Evolutionary conservation across 2,113 vertebrate genomes (phyloP), one percentile per base, ranked within the genome.

Genomic region (Morone saxatilis): DNA sequence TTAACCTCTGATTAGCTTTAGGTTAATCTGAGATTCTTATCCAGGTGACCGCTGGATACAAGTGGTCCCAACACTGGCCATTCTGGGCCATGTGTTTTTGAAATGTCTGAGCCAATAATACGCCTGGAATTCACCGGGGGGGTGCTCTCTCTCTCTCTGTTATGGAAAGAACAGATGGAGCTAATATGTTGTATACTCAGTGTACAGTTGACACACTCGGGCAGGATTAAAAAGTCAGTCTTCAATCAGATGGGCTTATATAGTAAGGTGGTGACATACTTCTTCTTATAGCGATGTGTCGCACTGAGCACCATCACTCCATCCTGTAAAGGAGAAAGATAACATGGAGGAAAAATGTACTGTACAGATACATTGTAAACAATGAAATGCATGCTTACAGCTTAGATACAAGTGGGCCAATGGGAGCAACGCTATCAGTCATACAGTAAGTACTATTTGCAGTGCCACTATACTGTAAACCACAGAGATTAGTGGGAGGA

Each of bases 251-350:
- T 96, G 48, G 95, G 95, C 75, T 96, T 96, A 66, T 96, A 96
- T 3, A 96, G 89, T 10, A 99, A 94, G 0, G 98, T 99, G 79
- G 98, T 99, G 88, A 99, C 98, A 0, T 99, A 99, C 85, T 99
- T 99, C 96, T 99, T 99, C 96, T 99, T 99, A 93, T 98, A 99
- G 82, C 98, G 97, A 79, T 99, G 98, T 0, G 98, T 99, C 4
- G 97, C 98, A 22, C 98, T 99, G 59, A 99, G 97, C 75, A 99
- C 98, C 98, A 99, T 99, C 80, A 99, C 97, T 0, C 98, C 97
- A 2, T 99, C 98, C 98, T 99, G 94, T 63, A 20, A 57, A 7
- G 71, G 25, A 78, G 43, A 74, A 65, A 78, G 1, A 61, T 0
- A 56, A 60, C 10, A 69, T 5, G 36, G 7, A 54, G n/a, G 9